Conservation (phyloP, 1,140 invertebrate species). For the Phymorhynchus buccinoides region DNA sequence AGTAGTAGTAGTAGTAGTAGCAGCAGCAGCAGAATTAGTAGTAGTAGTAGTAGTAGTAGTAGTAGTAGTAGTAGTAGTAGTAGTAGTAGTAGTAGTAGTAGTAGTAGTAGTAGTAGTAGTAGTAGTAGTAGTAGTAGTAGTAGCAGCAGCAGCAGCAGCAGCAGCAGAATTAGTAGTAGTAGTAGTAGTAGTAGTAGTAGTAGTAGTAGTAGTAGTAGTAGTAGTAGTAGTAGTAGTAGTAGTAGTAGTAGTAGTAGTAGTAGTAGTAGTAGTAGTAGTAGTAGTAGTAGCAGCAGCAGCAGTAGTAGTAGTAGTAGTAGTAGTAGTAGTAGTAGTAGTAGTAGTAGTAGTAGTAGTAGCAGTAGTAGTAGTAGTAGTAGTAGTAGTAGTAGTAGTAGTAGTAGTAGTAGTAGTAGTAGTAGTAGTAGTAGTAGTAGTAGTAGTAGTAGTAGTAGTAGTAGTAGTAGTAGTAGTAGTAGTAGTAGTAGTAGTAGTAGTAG, state of each 20-base stretch:
- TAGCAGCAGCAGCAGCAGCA: slow-evolving; percentile 16
- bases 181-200: slow-evolving; percentile 3
- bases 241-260: background rate
- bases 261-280: slow-evolving; percentile 18
- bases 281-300: slow-evolving; percentile 5
- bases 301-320: slow-evolving; percentile 25
- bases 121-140: slow-evolving; percentile 29
- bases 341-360: background rate
- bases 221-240: background rate
- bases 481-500: slow-evolving; percentile 19
- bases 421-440: slow-evolving; percentile 8
- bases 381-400: slow-evolving; percentile 29
- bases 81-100: slow-evolving; percentile 27
- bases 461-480: background rate
- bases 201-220: slow-evolving; percentile 21
- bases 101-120: slow-evolving; percentile 33
- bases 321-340: slow-evolving; percentile 10
- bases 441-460: slow-evolving; percentile 20
- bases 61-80: slow-evolving; percentile 20
- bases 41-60: slow-evolving; percentile 31
- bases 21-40: background rate
- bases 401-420: background rate
- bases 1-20: slow-evolving; percentile 7
- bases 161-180: background rate
- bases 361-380: slow-evolving; percentile 24